phyloP scores from a whole-genome alignment of 2,888 invertebrate species.

The Sepiola atlantica region DNA sequence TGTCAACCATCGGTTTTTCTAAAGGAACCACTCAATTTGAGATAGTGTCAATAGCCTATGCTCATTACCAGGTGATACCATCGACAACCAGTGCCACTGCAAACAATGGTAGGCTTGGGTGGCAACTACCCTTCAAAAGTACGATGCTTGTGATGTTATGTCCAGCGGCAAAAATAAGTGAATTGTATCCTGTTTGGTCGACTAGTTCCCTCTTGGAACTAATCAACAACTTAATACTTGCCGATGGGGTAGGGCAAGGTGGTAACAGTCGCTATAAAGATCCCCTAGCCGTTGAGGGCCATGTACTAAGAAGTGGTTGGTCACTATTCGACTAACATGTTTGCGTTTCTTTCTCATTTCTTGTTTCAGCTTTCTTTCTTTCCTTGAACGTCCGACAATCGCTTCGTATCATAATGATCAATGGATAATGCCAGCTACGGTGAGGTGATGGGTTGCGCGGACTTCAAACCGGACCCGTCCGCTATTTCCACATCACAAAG shows the following conservation, averaged over 20 bases:
- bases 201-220: background rate
- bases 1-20: background rate
- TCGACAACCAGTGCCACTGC: background rate
- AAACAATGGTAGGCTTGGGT: constrained; percentile 9
- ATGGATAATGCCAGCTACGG: constrained; percentile 6
- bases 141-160: background rate
- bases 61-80: constrained; percentile 9
- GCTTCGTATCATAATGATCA: constrained; percentile 4
- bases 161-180: background rate
- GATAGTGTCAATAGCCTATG: background rate
- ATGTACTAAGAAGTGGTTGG: constrained; percentile 19
- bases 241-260: background rate
- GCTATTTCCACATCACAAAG: constrained; percentile 20
- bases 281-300: background rate
- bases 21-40: background rate
- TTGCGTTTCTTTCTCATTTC: background rate
- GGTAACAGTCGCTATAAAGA: background rate
- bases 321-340: background rate
- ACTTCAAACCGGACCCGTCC: background rate
- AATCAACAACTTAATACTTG: background rate
- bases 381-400: constrained; percentile 15
- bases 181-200: constrained; percentile 12
- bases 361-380: background rate
- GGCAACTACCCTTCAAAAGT: background rate
- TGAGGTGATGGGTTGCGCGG: background rate